These are phyloP conservation scores for Ceyx melanurus DNA, from an alignment of 2,113 vertebrate species.

Conservation along the genomic window DNA sequence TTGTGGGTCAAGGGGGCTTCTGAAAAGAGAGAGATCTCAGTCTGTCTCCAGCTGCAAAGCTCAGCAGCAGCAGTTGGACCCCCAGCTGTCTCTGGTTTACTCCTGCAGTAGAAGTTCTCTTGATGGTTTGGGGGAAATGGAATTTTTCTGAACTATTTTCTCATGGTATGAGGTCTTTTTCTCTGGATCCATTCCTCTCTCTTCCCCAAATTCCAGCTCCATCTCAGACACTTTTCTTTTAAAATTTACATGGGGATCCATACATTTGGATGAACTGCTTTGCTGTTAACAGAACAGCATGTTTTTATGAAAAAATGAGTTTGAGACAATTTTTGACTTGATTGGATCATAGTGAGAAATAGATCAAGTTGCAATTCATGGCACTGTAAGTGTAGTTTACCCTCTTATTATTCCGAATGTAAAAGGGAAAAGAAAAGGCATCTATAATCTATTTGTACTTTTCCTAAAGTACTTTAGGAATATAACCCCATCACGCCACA, in stretches of 20 bases:
- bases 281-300: rapidly evolving
- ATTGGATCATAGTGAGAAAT: neutral
- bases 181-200: neutral
- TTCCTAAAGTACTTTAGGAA: constrained; percentile 43
- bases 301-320: neutral
- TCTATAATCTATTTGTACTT: constrained; percentile 11
- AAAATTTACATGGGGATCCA: neutral
- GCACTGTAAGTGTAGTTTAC: neutral
- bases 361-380: neutral
- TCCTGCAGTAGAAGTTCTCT: neutral
- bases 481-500: constrained; percentile 14
- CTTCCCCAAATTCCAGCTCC: rapidly evolving
- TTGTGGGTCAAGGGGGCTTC: neutral
- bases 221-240: neutral
- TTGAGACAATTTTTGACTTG: neutral
- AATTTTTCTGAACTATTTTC: neutral
- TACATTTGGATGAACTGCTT: neutral
- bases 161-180: neutral
- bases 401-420: neutral
- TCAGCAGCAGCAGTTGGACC: neutral
- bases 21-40: neutral
- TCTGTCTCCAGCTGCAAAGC: neutral
- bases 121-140: neutral
- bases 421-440: neutral
- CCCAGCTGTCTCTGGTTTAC: too few relatives aligned